These are phyloP conservation scores for Rotaria magnacalcarata DNA, from an alignment of 2,888 invertebrate genomes.

Conservation along the genomic window DNA sequence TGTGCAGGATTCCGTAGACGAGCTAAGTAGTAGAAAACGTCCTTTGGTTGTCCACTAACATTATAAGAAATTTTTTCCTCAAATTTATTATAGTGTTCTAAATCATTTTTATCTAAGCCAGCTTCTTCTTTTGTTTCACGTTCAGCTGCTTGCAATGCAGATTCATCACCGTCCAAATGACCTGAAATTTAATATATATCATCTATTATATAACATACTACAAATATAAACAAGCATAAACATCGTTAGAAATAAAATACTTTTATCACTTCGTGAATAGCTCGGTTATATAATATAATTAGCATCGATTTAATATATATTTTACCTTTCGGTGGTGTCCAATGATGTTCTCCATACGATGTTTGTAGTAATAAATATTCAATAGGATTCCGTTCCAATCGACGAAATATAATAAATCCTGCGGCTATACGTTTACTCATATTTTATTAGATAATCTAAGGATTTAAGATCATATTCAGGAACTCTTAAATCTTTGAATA, in stretches of 20 bases:
- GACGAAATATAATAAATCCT: conserved; percentile 44
- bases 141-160: conserved; percentile 73
- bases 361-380: conserved; percentile 71
- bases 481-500: too few species aligned
- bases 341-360: conserved; percentile 78
- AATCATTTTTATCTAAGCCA: conserved; percentile 69
- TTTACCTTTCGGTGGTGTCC: conserved; percentile 80
- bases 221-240: too few species aligned
- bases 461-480: background rate
- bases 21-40: conserved; percentile 70
- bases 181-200: conserved; percentile 62
- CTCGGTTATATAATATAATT: too few species aligned
- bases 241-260: too few species aligned
- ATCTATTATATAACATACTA: too few species aligned
- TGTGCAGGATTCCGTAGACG: conserved; percentile 69
- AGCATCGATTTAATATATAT: too few species aligned
- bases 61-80: conserved; percentile 53
- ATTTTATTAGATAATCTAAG: background rate
- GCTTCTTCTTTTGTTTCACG: conserved; percentile 85
- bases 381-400: background rate
- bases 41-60: conserved; percentile 53
- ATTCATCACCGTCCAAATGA: conserved; percentile 81
- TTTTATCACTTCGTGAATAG: too few species aligned
- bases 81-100: conserved; percentile 64
- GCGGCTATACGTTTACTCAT: conserved; percentile 29